A percentile compares a stretch with the other conserved stretches of the same genome.
These are phyloP conservation scores for Sarcophaga variegata DNA, from an alignment of 2,888 invertebrate genomes.

Conservation along the genomic window DNA sequence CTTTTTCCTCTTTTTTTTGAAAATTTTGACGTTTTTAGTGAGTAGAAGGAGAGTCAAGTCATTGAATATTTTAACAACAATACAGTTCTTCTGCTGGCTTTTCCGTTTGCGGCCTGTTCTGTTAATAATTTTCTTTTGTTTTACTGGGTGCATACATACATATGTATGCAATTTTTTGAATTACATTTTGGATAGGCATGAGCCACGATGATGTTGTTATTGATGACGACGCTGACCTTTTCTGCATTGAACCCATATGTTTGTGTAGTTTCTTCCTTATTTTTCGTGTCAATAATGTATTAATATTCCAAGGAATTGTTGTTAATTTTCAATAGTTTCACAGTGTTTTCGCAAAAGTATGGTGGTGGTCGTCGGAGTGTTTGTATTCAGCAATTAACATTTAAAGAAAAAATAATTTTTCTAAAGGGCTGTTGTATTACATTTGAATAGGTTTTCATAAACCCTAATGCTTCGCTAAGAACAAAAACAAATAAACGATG, in stretches of 20 bases:
- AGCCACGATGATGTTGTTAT: neutral
- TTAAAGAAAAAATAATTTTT: too few relatives aligned
- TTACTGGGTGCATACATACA: slow-evolving; percentile 4
- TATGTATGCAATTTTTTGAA: neutral
- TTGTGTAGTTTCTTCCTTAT: slow-evolving; percentile 6
- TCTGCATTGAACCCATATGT: slow-evolving; percentile 41
- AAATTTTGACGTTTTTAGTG: slow-evolving; percentile 62
- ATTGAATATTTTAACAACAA: slow-evolving; percentile 53
- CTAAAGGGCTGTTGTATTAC: too few relatives aligned
- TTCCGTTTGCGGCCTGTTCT: neutral
- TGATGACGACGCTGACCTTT: slow-evolving; percentile 37
- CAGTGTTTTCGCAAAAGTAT: neutral
- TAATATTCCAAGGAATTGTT: slow-evolving; percentile 34
- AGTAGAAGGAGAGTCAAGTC: slow-evolving; percentile 24
- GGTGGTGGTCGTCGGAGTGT: too few relatives aligned
- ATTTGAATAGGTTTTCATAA: too few relatives aligned
- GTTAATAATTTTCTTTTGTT: neutral
- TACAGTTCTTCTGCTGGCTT: slow-evolving; percentile 8
- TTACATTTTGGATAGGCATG: neutral
- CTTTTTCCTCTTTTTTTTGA: slow-evolving; percentile 1
- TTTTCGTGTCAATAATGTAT: neutral
- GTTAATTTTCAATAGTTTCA: neutral
- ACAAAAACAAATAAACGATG: too few relatives aligned
- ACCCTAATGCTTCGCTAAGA: too few relatives aligned
- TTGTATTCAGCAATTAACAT: too few relatives aligned